phyloP scores from a whole-genome alignment of 2,888 invertebrate genomes.

The Eristalis tenax region DNA sequence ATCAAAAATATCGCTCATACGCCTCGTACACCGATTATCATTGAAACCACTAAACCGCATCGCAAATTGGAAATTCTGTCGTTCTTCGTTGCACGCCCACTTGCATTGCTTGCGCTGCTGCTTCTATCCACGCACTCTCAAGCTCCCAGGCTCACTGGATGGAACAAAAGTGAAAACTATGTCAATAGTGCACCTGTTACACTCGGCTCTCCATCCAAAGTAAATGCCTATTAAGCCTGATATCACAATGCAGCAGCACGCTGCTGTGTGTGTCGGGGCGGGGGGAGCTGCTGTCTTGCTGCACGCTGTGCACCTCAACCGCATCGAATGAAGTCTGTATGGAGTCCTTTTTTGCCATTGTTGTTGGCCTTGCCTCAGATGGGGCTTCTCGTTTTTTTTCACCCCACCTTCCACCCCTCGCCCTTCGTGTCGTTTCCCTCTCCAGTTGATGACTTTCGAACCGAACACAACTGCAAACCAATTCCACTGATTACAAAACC shows the following conservation, averaged over 20 bases:
- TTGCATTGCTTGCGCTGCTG: neutral
- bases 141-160: neutral
- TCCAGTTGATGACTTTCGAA: constrained; percentile 57
- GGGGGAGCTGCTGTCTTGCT: constrained; percentile 1
- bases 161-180: constrained; percentile 34
- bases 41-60: constrained; percentile 57
- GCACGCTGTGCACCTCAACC: constrained; percentile 15
- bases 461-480: constrained; percentile 58
- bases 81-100: neutral
- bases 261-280: neutral
- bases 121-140: neutral
- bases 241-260: constrained; percentile 53
- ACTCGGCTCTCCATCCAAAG: constrained; percentile 44
- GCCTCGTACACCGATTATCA: constrained; percentile 28
- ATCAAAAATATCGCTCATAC: constrained; percentile 27
- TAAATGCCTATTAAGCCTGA: constrained; percentile 64
- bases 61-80: constrained; percentile 49
- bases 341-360: constrained; percentile 13
- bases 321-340: neutral
- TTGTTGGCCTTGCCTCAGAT: constrained; percentile 24
- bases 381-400: neutral
- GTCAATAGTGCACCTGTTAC: constrained; percentile 64
- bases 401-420: neutral
- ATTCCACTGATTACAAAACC: constrained; percentile 70
- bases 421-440: neutral